Evolutionary conservation across 2,888 invertebrate species (phyloP).

Genomic region (Agonopterix alstromeriana): DNA sequence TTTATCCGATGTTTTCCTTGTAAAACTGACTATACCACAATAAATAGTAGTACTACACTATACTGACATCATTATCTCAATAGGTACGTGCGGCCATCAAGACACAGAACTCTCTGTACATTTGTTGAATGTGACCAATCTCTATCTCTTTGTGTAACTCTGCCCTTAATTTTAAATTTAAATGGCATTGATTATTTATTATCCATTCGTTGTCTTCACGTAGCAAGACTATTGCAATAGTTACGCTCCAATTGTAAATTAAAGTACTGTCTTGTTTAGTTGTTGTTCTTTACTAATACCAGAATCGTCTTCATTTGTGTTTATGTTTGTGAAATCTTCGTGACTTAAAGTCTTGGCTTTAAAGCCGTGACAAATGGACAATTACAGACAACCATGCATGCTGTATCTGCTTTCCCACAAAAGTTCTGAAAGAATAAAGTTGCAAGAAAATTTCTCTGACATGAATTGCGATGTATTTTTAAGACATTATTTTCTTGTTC

Average conservation of each 20-base stretch:
- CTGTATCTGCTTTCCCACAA: slow-evolving; percentile 18
- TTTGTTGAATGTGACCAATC: slow-evolving; percentile 7
- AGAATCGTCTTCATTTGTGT: background rate
- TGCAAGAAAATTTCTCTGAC: slow-evolving; percentile 13
- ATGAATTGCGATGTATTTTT: slow-evolving; percentile 9
- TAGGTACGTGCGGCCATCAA: too few species aligned
- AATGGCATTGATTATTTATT: slow-evolving; percentile 25
- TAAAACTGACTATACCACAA: slow-evolving; percentile 1
- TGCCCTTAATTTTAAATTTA: slow-evolving; percentile 4
- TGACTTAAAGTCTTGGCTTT: slow-evolving; percentile 17
- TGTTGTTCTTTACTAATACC: too few species aligned
- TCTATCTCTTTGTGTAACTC: slow-evolving; percentile 3
- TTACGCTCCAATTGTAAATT: slow-evolving; percentile 29
- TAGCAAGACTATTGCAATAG: slow-evolving; percentile 23
- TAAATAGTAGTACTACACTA: too few species aligned
- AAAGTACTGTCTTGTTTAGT: too few species aligned
- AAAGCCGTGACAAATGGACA: slow-evolving; percentile 23
- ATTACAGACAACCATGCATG: slow-evolving; percentile 21
- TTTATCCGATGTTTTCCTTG: slow-evolving; percentile 1
- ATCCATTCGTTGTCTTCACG: slow-evolving; percentile 28
- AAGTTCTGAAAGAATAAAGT: slow-evolving; percentile 14
- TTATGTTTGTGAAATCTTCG: slow-evolving; percentile 12
- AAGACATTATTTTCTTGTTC: background rate
- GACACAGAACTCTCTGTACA: too few species aligned
- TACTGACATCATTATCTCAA: too few species aligned